Base-by-base conservation (phyloP, 35 echinoderm and acorn worm species). In the Acanthaster planci region DNA sequence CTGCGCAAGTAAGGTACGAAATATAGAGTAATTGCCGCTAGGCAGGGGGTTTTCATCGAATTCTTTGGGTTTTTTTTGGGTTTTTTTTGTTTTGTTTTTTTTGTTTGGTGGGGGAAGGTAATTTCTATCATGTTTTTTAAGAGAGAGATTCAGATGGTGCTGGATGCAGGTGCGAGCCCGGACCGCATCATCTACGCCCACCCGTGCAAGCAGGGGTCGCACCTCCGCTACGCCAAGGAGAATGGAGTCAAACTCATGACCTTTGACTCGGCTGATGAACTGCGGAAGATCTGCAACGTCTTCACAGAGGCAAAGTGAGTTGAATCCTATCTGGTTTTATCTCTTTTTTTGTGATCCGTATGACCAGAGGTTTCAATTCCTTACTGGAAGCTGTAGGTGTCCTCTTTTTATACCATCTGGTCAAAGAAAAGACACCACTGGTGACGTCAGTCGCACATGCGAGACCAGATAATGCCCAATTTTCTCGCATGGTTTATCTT, bases 131-230 rank as follows among this genome's bases (percentile, higher is more conserved):
- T n/a, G n/a, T n/a, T 15, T 78, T 83, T 57, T 40, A 52, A 97
- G 94, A 31, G 19, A 15, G 90, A 97, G 52, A 90, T 97, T 31
- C 64, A 84, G 8, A 77, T 79, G 9, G 82, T 97, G 4, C 34
- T 82, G 23, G 85, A 93, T 78, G 40, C 52, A 14, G 88, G 84
- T 10, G 95, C 93, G 32, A 23, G 51, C 1, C 91, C 95, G 5
- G 76, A 80, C 27, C 78, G 88, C 27, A 97, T 97, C 47, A 87
- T 97, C 64, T 93, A 86, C 78, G 95, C 95, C 17, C 87, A 97
- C 75, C 87, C 95, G n/a, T 97, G 85, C 34, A 97, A 97, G 55
- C 90, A 89, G 44, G 78, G 53, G 37, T 97, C 95, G 26, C 95
- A 97, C 38, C 55, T 97, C 3, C 59, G 75, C 22, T 93, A 87